Evolutionary conservation across 2,888 invertebrate species (phyloP).

Genomic region (Drosophila neonasuta): DNA sequence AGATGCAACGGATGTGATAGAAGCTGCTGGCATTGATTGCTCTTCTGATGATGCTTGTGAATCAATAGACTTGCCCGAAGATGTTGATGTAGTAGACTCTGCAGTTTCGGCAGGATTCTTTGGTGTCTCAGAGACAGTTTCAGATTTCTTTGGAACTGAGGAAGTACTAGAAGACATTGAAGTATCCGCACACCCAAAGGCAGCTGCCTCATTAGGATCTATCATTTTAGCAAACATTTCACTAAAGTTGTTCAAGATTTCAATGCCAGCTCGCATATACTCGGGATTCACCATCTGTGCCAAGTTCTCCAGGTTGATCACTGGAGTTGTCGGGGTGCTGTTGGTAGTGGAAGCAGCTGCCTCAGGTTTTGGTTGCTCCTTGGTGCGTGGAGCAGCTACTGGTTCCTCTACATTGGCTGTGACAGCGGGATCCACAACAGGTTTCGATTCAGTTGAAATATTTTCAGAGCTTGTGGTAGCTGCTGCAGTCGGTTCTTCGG

Average conservation of each 20-base stretch:
- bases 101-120: constrained; percentile 4
- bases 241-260: constrained; percentile 81
- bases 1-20: neutral
- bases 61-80: neutral
- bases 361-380: constrained; percentile 35
- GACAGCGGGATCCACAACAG: constrained; percentile 5
- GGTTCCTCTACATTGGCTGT: constrained; percentile 39
- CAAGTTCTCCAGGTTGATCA: constrained; percentile 65
- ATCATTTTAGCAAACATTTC: constrained; percentile 81
- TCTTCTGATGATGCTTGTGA: neutral
- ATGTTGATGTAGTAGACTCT: neutral
- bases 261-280: constrained; percentile 80
- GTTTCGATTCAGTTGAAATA: constrained; percentile 9
- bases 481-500: constrained; percentile 13
- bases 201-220: constrained; percentile 72
- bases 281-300: constrained; percentile 77
- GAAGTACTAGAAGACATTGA: constrained; percentile 35
- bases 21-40: neutral
- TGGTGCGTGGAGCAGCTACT: constrained; percentile 42
- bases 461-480: constrained; percentile 14
- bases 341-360: constrained; percentile 3
- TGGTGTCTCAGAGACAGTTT: constrained; percentile 20
- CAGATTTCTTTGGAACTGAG: constrained; percentile 18
- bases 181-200: constrained; percentile 41
- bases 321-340: constrained; percentile 54